These are phyloP conservation scores for Myiotriccus ornatus DNA, from an alignment of 2,797 vertebrate species.

Conservation along the genomic window DNA sequence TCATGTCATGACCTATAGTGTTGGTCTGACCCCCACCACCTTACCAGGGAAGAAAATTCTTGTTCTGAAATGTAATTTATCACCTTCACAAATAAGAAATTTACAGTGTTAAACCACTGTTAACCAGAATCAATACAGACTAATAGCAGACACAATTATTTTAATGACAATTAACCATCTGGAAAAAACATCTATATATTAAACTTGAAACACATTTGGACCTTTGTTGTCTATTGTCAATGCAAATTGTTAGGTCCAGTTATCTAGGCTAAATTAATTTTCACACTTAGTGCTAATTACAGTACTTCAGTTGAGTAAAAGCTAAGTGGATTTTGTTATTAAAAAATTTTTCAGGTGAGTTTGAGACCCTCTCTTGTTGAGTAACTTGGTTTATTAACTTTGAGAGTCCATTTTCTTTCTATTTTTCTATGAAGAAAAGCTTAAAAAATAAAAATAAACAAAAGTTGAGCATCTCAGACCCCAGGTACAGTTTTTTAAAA, in stretches of 20 bases:
- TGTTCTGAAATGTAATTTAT: not conserved
- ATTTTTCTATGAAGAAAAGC: not conserved
- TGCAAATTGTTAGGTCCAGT: not conserved
- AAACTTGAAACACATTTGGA: not conserved
- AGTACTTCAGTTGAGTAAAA: not conserved
- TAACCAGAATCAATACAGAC: not conserved
- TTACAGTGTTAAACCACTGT: not conserved
- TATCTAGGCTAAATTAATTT: not conserved
- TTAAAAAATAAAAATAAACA: not conserved
- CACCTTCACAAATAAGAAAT: not conserved
- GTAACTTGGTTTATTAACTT: not conserved
- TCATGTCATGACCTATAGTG: not conserved
- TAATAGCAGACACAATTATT: not conserved
- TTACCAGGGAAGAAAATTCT: not conserved
- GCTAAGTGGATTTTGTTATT: rapidly evolving
- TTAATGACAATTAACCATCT: not conserved
- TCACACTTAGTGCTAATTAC: not conserved
- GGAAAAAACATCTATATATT: rapidly evolving
- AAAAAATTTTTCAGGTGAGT: not conserved
- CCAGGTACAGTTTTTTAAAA: not conserved
- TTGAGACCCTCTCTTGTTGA: not conserved
- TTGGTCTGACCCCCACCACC: not conserved
- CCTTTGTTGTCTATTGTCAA: not conserved
- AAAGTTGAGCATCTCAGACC: not conserved
- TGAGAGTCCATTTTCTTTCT: not conserved